Evolutionary conservation across 1,140 invertebrate genomes (phyloP), one percentile per base, ranked within the genome.

Genomic region (Calliopsis andreniformis): DNA sequence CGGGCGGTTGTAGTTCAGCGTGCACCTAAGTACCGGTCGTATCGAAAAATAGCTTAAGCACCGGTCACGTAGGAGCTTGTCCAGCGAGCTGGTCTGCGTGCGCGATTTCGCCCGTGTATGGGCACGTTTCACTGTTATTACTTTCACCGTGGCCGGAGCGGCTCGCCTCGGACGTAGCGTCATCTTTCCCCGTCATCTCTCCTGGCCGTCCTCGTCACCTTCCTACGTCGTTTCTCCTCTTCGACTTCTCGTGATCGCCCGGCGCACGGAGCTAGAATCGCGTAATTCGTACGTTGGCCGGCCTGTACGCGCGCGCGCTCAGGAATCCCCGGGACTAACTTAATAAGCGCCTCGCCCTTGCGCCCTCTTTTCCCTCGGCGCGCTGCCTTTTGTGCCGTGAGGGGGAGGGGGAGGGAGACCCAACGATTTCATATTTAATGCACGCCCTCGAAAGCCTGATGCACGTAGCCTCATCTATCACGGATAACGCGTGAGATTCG

Each of bases 41-140:
- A 89, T 87, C 87, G 83, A 89, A 89, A 89, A 90, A 89, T 88
- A 76, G 83, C 83, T 86, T 81, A 84, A 90, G 86, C 82, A 88
- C 85, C 85, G 72, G 87, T 89, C 89, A 91, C 87, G 89, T 91
- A 89, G 56, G 25, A 56, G 35, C 49, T 55, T 70, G 67, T 49
- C 25, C 45, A 42, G 35, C 39, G 51, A 59, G 64, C 20, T 20
- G 20, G 58, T 14, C 43, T 43, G 51, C 63, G 79, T 64, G 73
- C 47, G 78, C 55, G 78, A 59, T 73, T 75, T 53, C 47, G 30
- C 53, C 53, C 39, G 45, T 72, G 69, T 72, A 51, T 39, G 64
- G 39, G 73, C 79, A 61, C 78, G 81, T 88, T 87, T 89, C 88
- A 87, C 89, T 90, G 86, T 91, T 89, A 91, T 91, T 91, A 91